Percentiles rank a stretch among this genome's conserved stretches.
These are phyloP conservation scores for Tetragonula carbonaria DNA, from an alignment of 2,888 invertebrate genomes.

Conservation along the genomic window DNA sequence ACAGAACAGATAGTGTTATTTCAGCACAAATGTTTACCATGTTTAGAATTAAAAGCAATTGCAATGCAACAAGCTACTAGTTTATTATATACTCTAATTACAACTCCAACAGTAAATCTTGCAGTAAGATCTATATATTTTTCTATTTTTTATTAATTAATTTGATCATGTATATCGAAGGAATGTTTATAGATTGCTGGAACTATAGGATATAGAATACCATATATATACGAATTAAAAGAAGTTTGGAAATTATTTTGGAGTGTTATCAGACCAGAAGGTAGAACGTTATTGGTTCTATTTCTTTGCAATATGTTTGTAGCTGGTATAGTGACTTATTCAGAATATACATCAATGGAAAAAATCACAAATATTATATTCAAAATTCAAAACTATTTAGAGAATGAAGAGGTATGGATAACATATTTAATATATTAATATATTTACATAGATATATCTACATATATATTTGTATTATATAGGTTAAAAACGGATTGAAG, in stretches of 20 bases:
- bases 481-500: not conserved
- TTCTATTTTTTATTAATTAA: constrained; percentile 84
- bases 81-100: constrained; percentile 86
- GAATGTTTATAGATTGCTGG: constrained; percentile 27
- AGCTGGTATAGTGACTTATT: constrained; percentile 87
- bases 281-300: not conserved
- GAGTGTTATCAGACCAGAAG: constrained; percentile 21
- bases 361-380: not conserved
- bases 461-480: not conserved
- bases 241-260: constrained; percentile 22
- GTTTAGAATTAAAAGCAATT: constrained; percentile 87
- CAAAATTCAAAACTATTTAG: not conserved
- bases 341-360: constrained; percentile 82
- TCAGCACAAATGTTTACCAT: constrained; percentile 88
- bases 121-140: constrained; percentile 86
- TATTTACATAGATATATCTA: not conserved
- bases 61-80: constrained; percentile 85
- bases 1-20: constrained; percentile 86
- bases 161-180: not conserved
- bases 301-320: constrained; percentile 85
- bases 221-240: not conserved
- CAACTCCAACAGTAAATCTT: constrained; percentile 87
- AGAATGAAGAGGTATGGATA: not conserved
- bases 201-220: constrained; percentile 28
- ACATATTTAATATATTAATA: not conserved